Base-by-base conservation (phyloP, 2,797 vertebrate genomes). In the Ficedula albicollis region DNA sequence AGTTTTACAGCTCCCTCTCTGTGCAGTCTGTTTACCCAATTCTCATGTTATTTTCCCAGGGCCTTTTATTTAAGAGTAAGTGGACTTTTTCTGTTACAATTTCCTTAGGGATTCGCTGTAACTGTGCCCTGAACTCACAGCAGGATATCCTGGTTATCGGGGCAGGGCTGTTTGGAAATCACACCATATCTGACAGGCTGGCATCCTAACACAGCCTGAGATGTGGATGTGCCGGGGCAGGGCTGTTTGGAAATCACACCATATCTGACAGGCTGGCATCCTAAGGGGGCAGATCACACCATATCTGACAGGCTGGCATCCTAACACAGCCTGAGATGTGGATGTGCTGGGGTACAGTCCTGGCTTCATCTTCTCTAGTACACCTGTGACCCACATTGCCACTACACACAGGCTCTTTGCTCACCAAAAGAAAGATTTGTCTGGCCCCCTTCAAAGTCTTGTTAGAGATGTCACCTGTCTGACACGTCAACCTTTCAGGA, bases 1-100 rank as follows among this genome's bases (percentile, higher is more conserved):
- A 26, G 54, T 93, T 97, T 89, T 96, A 78, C 81, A 51, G 64
- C 83, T 91, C 85, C 76, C 81, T 87, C 84, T 95, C 18, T 52
- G 25, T 76, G 48, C 51, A 81, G 67, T 80, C 44, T 83, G 49
- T 84, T 89, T 92, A 64, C 58, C 43, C 30, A 76, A 22, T 89
- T 87, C 90, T 92, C 36, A 16, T 20, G 39, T 54, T 62, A 43
- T 76, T 91, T 90, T 90, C 44, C n/a, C 36, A 38, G 59, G 70
- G 49, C 49, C 15, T 69, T 90, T 22, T 13, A 63, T 23, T 77
- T 77, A 64, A 84, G 49, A 68, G 29, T 16, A 8, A 83, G 34
- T 84, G 52, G 54, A 46, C 23, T 55, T 90, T 90, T 77, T 68
- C 73, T 81, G 46, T 88, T 86, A 5, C 13, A 63, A 7, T 60